Evolutionary conservation across 2,113 vertebrate genomes (phyloP), one percentile per base, ranked within the genome.

Genomic region (Stictonetta naevosa): DNA sequence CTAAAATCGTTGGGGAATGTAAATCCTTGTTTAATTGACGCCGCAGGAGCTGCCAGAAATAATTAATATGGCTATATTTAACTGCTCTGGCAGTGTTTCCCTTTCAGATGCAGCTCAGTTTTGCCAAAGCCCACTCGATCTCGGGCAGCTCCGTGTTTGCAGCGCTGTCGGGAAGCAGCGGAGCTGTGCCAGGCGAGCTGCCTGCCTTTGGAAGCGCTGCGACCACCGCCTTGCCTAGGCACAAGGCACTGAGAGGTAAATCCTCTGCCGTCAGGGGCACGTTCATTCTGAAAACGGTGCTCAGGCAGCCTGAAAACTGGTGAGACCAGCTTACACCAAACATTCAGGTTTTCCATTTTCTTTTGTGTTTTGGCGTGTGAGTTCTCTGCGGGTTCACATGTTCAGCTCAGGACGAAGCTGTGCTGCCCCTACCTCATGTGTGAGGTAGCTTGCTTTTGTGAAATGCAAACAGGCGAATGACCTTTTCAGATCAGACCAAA

Each of bases 21-120:
- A 94, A 96, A 92, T 86, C 62, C 58, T 95, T 91, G 53, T 96
- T 96, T 96, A 96, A 95, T 69, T 96, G 77, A 73, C 0, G 0
- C 64, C 59, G 82, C 3, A 2, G 72, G 59, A 90, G 86, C 55
- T 96, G 83, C 83, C 75, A 86, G 69, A 48, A 93, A 92, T 88
- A 96, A 92, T 90, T 93, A 95, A 88, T 79, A 69, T 79, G 71
- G 44, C 82, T 90, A 93, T 93, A 96, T 88, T 94, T 95, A 93
- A 95, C 87, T 33, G 29, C 66, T 89, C 28, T 87, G 80, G 83
- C 82, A 96, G 73, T 64, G 52, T 88, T 91, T 94, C 36, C 72
- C 48, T 92, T 90, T 95, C 91, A 88, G 75, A 90, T 74, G 68
- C 62, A 83, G 56, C 77, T 88, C 0, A 0, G 73, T 91, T 86